A percentile compares a stretch with the other conserved stretches of the same genome.
These are phyloP conservation scores for Poecilia velifera DNA, from an alignment of 2,797 vertebrate genomes.

Conservation along the genomic window DNA sequence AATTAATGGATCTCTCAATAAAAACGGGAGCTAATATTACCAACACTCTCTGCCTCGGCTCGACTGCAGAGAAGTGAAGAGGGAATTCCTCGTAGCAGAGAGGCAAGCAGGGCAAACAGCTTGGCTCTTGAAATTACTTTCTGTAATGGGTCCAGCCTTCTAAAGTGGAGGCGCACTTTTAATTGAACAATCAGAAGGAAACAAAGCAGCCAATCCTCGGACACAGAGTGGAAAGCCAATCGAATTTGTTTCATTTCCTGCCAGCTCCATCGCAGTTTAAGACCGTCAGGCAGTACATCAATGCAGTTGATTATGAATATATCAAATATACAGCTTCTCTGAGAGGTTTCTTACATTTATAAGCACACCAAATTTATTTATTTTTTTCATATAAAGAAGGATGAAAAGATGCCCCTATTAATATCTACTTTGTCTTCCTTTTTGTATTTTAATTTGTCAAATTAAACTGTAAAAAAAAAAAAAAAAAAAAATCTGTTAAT, in stretches of 20 bases:
- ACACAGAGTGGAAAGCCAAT: conserved; percentile 65
- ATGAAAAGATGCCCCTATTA: background rate
- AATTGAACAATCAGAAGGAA: conserved; percentile 78
- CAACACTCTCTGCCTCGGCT: conserved; percentile 60
- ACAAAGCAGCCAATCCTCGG: conserved; percentile 70
- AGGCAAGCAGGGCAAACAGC: conserved; percentile 69
- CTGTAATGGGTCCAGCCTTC: conserved; percentile 66
- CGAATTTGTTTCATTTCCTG: conserved; percentile 76
- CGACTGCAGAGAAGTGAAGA: conserved; percentile 67
- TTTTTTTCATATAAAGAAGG: conserved; percentile 25
- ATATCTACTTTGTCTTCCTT: background rate
- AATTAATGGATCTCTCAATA: conserved; percentile 87
- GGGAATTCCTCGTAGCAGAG: conserved; percentile 73
- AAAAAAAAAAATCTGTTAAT: too few relatives aligned
- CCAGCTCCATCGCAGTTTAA: conserved; percentile 64
- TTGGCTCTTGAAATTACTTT: conserved; percentile 79
- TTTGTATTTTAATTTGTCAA: background rate
- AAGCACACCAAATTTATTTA: conserved; percentile 41
- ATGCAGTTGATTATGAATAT: conserved; percentile 72
- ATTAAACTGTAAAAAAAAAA: too few relatives aligned
- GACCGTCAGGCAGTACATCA: conserved; percentile 64
- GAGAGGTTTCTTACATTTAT: conserved; percentile 69
- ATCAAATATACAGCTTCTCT: conserved; percentile 67
- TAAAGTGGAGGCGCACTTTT: conserved; percentile 73
- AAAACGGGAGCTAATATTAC: conserved; percentile 84